A percentile compares a stretch with the other conserved stretches of the same genome.
Evolutionary conservation across 2,113 vertebrate genomes (phyloP).

Genomic region (Oryctolagus cuniculus): DNA sequence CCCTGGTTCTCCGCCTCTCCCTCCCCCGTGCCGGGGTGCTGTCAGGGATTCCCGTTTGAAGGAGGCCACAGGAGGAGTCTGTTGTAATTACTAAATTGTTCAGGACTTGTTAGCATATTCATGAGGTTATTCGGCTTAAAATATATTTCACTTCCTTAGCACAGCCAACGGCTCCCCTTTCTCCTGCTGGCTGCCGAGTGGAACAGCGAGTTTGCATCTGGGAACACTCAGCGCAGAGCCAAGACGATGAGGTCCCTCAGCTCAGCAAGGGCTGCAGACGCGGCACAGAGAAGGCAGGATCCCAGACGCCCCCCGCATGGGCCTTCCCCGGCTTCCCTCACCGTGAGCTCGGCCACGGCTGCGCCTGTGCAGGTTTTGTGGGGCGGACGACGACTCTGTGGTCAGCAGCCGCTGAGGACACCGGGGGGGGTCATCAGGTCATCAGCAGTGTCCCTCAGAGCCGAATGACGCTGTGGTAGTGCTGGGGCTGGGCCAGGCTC

Average conservation of each 20-base stretch:
- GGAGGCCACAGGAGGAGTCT: not conserved
- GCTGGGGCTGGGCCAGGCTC: not conserved
- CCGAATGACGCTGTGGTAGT: not conserved
- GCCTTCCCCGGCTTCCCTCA: accelerated
- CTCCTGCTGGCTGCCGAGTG: conserved; percentile 16
- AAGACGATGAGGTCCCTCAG: not conserved
- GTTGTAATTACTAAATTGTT: conserved; percentile 53
- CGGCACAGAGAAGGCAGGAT: not conserved
- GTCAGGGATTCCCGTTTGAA: not conserved
- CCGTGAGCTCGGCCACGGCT: not conserved
- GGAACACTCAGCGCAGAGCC: not conserved
- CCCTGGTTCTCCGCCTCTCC: not conserved
- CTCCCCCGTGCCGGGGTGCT: accelerated
- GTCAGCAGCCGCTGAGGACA: not conserved
- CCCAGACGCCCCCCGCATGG: not conserved
- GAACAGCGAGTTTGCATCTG: conserved; percentile 52
- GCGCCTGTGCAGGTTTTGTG: not conserved
- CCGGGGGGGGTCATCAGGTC: not conserved
- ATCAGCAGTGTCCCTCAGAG: not conserved
- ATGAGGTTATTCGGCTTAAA: conserved; percentile 57
- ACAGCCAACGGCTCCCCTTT: not conserved
- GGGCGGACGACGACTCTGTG: not conserved
- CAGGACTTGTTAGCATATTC: conserved; percentile 54
- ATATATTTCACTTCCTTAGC: conserved; percentile 68
- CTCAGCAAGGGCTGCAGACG: not conserved